Conservation (phyloP, 1,140 invertebrate genomes). For the Diabrotica undecimpunctata region DNA sequence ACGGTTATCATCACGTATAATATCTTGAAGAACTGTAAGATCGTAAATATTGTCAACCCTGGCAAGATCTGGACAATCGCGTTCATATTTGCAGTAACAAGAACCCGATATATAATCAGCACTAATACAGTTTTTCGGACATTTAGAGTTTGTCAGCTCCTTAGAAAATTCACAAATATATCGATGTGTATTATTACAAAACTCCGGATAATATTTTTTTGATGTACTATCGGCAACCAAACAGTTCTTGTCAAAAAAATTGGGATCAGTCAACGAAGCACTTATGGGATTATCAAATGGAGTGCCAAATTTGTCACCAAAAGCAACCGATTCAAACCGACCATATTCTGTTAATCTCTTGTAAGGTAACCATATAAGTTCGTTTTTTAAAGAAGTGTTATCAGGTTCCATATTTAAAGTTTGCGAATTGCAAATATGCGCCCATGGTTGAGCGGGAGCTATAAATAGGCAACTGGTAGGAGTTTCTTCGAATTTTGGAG, state of each 20-base stretch:
- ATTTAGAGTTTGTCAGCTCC: slow-evolving; percentile 7
- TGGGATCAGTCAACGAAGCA: not conserved
- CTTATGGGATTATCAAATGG: not conserved
- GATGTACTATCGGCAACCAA: slow-evolving; percentile 10
- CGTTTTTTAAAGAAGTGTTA: not conserved
- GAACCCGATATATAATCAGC: slow-evolving; percentile 16
- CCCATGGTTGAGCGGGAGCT: slow-evolving; percentile 18
- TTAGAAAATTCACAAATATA: slow-evolving; percentile 7
- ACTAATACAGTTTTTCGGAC: slow-evolving; percentile 25
- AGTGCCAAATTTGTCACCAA: slow-evolving; percentile 15
- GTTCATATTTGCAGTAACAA: slow-evolving; percentile 28
- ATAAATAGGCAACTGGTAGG: slow-evolving; percentile 18
- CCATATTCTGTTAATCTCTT: slow-evolving; percentile 16
- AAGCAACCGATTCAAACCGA: slow-evolving; percentile 15
- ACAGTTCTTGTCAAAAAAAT: slow-evolving; percentile 13
- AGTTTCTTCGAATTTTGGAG: slow-evolving; percentile 12
- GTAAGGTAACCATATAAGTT: slow-evolving; percentile 20
- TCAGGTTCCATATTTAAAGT: not conserved
- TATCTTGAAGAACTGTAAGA: slow-evolving; percentile 15
- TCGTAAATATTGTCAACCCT: slow-evolving; percentile 8
- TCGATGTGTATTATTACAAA: slow-evolving; percentile 9
- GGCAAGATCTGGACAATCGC: slow-evolving; percentile 15
- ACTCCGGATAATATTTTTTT: slow-evolving; percentile 3
- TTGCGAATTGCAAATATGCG: not conserved
- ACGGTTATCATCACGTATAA: slow-evolving; percentile 20